Conservation (phyloP, 2,888 invertebrate genomes). For the Sturmia bella region DNA sequence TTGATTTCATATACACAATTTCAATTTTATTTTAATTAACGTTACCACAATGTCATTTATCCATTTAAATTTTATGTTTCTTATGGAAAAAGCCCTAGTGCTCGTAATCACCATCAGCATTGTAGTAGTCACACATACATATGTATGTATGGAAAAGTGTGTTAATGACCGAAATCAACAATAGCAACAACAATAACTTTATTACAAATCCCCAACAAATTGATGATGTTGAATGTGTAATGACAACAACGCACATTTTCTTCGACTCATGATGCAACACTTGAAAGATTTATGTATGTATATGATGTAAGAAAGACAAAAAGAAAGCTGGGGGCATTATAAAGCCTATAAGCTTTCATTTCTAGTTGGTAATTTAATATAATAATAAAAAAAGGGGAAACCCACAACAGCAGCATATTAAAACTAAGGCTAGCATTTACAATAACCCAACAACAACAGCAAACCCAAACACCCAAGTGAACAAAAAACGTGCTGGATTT, state of each 20-base stretch:
- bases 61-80: too few species aligned
- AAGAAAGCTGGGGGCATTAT: neutral
- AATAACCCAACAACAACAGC: neutral
- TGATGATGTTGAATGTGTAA: constrained; percentile 57
- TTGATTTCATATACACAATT: neutral
- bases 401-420: too few species aligned
- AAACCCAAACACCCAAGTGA: neutral
- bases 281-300: constrained; percentile 13
- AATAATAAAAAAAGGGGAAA: neutral
- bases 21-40: too few species aligned
- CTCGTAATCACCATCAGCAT: too few species aligned
- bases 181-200: constrained; percentile 26
- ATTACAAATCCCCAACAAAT: constrained; percentile 58
- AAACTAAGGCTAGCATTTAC: neutral
- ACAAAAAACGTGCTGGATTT: constrained; percentile 30
- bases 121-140: too few species aligned
- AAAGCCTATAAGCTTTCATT: constrained; percentile 43
- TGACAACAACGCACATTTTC: constrained; percentile 17
- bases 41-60: too few species aligned
- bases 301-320: neutral
- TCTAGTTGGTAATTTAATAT: constrained; percentile 46
- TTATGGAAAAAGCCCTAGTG: too few species aligned
- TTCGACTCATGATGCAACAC: constrained; percentile 54
- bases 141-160: constrained; percentile 72
- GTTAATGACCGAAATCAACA: constrained; percentile 72